Conservation (phyloP, 2,888 invertebrate species). For the Cenopis cana region DNA sequence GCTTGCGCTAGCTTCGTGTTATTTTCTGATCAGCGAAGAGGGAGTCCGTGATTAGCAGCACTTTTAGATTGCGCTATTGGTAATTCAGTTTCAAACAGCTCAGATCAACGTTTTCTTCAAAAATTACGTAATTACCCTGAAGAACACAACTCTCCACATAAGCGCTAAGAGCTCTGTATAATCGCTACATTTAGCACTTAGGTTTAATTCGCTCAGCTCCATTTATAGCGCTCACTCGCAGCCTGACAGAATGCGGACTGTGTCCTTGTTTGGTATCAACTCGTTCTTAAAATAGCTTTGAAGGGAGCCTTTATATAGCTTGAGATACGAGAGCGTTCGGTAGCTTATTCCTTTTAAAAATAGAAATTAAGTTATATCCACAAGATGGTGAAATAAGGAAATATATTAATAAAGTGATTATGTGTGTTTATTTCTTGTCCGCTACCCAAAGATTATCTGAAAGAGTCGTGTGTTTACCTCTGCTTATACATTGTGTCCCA, state of each 20-base stretch:
- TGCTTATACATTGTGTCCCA: too few species aligned
- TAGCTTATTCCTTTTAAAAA: slow-evolving; percentile 11
- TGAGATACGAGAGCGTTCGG: slow-evolving; percentile 8
- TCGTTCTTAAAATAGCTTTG: slow-evolving; percentile 40
- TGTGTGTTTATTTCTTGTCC: too few species aligned
- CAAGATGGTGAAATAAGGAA: background rate
- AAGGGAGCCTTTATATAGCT: slow-evolving; percentile 38
- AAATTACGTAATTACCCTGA: background rate
- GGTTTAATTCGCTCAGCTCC: slow-evolving; percentile 24
- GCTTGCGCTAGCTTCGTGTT: too few species aligned
- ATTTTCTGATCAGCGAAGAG: background rate
- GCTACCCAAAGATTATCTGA: too few species aligned
- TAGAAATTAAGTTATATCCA: slow-evolving; percentile 8
- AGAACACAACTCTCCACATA: background rate
- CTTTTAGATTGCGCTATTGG: background rate
- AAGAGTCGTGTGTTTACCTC: too few species aligned
- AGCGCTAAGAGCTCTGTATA: background rate
- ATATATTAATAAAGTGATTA: background rate
- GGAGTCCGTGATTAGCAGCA: background rate
- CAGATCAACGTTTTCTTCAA: background rate
- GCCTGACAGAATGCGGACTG: slow-evolving; percentile 36
- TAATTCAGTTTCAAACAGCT: background rate
- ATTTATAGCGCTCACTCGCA: slow-evolving; percentile 35
- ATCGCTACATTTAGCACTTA: slow-evolving; percentile 25
- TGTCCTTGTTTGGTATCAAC: slow-evolving; percentile 38